phyloP scores from a whole-genome alignment of 2,113 vertebrate genomes.

The Oncorhynchus gorbuscha region DNA sequence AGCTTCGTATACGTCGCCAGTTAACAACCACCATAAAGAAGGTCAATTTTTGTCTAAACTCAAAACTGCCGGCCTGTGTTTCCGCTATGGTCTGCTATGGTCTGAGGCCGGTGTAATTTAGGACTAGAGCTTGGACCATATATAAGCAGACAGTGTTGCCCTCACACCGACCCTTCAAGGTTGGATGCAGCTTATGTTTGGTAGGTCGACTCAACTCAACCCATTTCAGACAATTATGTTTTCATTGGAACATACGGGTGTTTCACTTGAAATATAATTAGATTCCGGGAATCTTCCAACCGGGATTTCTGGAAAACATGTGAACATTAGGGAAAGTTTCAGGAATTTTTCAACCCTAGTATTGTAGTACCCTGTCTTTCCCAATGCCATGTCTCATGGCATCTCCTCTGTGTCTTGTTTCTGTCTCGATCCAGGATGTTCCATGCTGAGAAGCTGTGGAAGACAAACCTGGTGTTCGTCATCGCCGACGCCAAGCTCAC shows the following conservation, averaged over 20 bases:
- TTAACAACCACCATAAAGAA: constrained; percentile 67
- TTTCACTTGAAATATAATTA: too few relatives aligned
- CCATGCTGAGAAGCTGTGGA: constrained; percentile 89
- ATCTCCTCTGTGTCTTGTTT: not conserved
- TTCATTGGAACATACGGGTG: too few relatives aligned
- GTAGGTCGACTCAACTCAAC: too few relatives aligned
- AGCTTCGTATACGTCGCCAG: constrained; percentile 57
- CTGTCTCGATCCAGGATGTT: constrained; percentile 44
- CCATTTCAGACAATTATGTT: too few relatives aligned
- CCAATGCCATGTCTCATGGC: not conserved
- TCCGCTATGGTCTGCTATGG: not conserved
- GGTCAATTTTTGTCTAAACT: constrained; percentile 41
- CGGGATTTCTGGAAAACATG: too few relatives aligned
- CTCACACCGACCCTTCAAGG: too few relatives aligned
- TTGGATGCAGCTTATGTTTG: too few relatives aligned
- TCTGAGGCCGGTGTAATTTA: not conserved
- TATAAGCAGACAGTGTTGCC: too few relatives aligned
- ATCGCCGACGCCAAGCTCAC: constrained; percentile 84
- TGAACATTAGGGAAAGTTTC: too few relatives aligned
- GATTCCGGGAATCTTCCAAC: too few relatives aligned
- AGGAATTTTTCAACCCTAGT: too few relatives aligned
- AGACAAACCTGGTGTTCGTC: constrained; percentile 93
- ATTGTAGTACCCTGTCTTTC: too few relatives aligned
- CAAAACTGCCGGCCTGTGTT: constrained; percentile 44
- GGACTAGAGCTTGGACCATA: not conserved